Evolutionary conservation across 2,797 vertebrate species (phyloP), one percentile per base, ranked within the genome.

Genomic region (Odontamblyopus lacepedii): DNA sequence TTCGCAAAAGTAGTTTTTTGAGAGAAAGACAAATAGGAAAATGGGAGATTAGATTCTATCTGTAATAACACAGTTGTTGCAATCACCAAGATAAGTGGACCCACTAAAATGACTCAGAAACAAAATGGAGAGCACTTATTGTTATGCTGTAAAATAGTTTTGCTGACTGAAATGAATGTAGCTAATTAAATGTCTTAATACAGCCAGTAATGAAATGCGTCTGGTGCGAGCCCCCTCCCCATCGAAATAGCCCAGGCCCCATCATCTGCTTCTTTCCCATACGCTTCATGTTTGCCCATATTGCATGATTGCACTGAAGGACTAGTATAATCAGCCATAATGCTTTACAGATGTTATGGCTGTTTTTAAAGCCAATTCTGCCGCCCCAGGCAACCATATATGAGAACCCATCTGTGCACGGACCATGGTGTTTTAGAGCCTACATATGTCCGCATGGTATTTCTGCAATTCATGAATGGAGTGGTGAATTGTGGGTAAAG

Each of bases 341-440:
- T 92, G 83, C 69, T 83, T 92, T 89, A 83, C 91, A 93, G 92
- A 92, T 93, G 91, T 89, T 89, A 77, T 71, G 85, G 77, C 81
- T 90, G 85, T 89, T 88, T 90, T 90, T 88, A 86, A 89, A 92
- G 85, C 83, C 86, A 88, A 87, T 81, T 80, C 85, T 81, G 70
- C 71, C 79, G 87, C 90, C 87, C 77, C 70, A 70, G 89, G 90
- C 90, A 77, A 74, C 83, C 35, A 69, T 78, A 82, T 83, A 85
- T 80, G 83, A 90, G 85, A 90, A 78, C 78, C 85, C 86, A 88
- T 89, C 86, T 91, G 90, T 74, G 76, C 74, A 77, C n/a, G 63
- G 60, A 81, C 81, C 72, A 82, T 75, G 67, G 48, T 71, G 73
- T 73, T 56, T 68, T 74, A 27, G 55, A 51, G 27, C 38, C 30